Conservation (phyloP, 2,888 invertebrate genomes). For the Sesia apiformis region DNA sequence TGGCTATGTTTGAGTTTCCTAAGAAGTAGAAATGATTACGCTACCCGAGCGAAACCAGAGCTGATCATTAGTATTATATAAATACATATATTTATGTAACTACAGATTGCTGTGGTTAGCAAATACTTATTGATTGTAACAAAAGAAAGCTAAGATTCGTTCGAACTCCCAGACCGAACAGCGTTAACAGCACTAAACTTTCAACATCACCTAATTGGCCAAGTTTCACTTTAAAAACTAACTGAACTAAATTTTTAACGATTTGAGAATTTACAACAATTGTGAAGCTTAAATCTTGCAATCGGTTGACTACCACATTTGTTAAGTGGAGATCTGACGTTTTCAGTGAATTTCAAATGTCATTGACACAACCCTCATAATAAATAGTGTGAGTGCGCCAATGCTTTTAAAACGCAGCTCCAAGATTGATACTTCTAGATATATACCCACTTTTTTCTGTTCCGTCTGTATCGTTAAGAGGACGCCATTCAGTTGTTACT, state of each 20-base stretch:
- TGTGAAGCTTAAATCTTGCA: too few relatives aligned
- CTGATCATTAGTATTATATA: not conserved
- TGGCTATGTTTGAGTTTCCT: too few relatives aligned
- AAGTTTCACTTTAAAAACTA: conserved; percentile 52
- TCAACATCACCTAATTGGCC: conserved; percentile 40
- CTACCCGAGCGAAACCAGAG: not conserved
- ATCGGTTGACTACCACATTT: too few relatives aligned
- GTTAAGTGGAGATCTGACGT: too few relatives aligned
- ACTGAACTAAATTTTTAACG: conserved; percentile 16
- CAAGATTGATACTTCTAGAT: not conserved
- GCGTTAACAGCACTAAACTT: conserved; percentile 20
- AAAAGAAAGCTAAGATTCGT: conserved; percentile 4
- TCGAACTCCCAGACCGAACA: conserved; percentile 21
- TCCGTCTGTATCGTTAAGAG: not conserved
- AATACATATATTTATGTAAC: not conserved
- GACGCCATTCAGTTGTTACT: conserved; percentile 2
- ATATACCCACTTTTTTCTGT: not conserved
- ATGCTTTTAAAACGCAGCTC: not conserved
- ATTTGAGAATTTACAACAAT: too few relatives aligned
- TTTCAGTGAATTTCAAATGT: not conserved
- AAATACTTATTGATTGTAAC: conserved; percentile 6
- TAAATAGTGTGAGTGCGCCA: not conserved
- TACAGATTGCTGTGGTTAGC: conserved; percentile 5
- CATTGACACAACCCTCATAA: not conserved
- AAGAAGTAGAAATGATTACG: too few relatives aligned